phyloP scores from a whole-genome alignment of 2,888 invertebrate genomes.

The Cerastoderma edule region DNA sequence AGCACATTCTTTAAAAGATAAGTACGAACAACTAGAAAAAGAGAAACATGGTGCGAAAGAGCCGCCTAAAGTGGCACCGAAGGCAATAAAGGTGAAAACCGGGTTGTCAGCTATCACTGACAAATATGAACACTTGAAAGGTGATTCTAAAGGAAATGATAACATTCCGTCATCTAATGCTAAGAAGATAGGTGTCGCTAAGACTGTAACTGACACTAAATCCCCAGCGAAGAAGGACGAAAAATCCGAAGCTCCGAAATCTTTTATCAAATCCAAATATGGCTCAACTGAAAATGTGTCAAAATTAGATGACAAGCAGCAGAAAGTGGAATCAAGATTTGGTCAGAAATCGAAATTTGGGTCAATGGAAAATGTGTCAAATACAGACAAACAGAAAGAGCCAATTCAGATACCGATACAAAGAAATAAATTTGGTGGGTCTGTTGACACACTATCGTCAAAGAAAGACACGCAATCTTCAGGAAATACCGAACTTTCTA shows the following conservation, averaged over 20 bases:
- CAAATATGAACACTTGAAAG: constrained; percentile 30
- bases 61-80: constrained; percentile 37
- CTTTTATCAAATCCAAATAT: constrained; percentile 34
- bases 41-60: constrained; percentile 50
- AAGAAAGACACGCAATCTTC: neutral
- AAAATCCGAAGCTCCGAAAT: neutral
- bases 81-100: constrained; percentile 26
- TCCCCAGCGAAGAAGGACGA: neutral
- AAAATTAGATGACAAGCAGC: neutral
- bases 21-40: constrained; percentile 54
- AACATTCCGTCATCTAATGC: constrained; percentile 10
- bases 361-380: constrained; percentile 56
- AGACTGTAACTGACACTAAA: no score
- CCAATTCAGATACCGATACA: constrained; percentile 31
- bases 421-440: constrained; percentile 37
- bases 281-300: constrained; percentile 43
- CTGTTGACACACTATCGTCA: constrained; percentile 23
- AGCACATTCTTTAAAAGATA: constrained; percentile 48
- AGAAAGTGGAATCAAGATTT: neutral
- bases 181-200: neutral
- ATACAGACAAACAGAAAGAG: constrained; percentile 42
- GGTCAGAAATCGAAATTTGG: constrained; percentile 50
- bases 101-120: constrained; percentile 31
- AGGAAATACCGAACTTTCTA: neutral
- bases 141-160: neutral